A percentile compares a stretch with the other conserved stretches of the same genome.
phyloP scores from a whole-genome alignment of 2,888 invertebrate genomes.

The Drosophila paramelanica region DNA sequence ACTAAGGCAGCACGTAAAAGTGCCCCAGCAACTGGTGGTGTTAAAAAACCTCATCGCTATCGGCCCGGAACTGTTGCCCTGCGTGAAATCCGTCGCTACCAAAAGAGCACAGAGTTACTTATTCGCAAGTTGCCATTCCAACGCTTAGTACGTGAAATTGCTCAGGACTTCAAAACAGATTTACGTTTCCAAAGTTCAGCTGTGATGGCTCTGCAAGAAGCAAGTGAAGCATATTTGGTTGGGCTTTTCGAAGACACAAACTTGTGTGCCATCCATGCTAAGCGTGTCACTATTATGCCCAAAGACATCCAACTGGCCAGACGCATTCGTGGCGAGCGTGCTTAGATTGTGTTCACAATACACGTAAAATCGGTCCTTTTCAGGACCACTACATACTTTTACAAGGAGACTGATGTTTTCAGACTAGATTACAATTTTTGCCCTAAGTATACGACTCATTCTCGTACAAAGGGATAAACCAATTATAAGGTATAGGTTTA shows the following conservation, averaged over 20 bases:
- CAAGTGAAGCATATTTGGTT: slow-evolving; percentile 22
- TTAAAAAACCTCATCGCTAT: slow-evolving; percentile 6
- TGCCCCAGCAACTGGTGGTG: slow-evolving; percentile 11
- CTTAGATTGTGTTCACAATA: slow-evolving; percentile 86
- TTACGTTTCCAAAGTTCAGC: slow-evolving; percentile 22
- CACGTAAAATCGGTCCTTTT: slow-evolving; percentile 46
- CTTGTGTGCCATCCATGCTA: slow-evolving; percentile 95
- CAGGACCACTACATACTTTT: slow-evolving; percentile 37
- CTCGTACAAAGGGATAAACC: no score
- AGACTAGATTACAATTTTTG: no score
- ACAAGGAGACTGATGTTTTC: slow-evolving; percentile 24
- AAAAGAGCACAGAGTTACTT: slow-evolving; percentile 17
- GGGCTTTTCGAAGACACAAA: slow-evolving; percentile 10
- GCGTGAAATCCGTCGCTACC: slow-evolving; percentile 19
- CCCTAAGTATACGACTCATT: not conserved
- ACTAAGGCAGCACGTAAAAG: slow-evolving; percentile 15
- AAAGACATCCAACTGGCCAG: slow-evolving; percentile 98
- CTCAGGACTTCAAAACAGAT: slow-evolving; percentile 20
- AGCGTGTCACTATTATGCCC: slow-evolving; percentile 98
- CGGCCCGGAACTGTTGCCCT: slow-evolving; percentile 8
- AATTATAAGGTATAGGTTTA: no score
- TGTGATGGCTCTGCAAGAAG: slow-evolving; percentile 27
- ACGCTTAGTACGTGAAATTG: slow-evolving; percentile 17
- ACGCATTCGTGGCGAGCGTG: slow-evolving; percentile 97
- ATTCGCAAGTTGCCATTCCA: slow-evolving; percentile 21